phyloP scores from a whole-genome alignment of 30 jellyfish, hydroid and myxozoan genomes.

The Turritopsis rubra region DNA sequence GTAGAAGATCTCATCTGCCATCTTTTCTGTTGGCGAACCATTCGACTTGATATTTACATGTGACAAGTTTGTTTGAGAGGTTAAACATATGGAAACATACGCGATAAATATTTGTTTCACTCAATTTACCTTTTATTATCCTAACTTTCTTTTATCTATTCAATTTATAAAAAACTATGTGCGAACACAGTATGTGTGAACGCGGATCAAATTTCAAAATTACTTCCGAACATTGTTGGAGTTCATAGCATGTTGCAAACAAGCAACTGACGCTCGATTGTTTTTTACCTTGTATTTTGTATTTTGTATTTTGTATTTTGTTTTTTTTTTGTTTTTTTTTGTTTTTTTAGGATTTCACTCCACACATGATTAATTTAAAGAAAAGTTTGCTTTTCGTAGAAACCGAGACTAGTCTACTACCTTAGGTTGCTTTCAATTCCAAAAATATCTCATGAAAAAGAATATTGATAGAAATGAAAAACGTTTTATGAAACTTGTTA shows the following conservation, averaged over 20 bases:
- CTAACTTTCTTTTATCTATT: neutral
- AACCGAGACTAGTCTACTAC: neutral
- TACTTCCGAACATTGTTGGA: constrained; percentile 16
- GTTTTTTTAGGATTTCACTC: no score
- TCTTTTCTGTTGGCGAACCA: neutral
- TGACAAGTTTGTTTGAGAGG: neutral
- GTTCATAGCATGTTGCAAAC: neutral
- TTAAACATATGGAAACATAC: neutral
- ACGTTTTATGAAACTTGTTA: neutral
- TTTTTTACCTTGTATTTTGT: no score
- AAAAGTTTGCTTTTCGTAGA: neutral
- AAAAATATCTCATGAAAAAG: no score
- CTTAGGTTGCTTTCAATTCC: neutral
- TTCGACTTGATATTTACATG: neutral
- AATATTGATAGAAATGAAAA: neutral
- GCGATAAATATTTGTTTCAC: neutral
- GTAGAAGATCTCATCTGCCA: neutral
- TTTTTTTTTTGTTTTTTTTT: no score
- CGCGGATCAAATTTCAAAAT: constrained; percentile 3
- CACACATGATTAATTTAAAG: neutral
- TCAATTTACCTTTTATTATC: neutral
- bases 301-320: no score
- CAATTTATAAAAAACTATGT: neutral
- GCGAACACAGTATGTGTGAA: constrained; percentile 8
- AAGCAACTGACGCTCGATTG: no score